These are phyloP conservation scores for Thalassoma bifasciatum DNA, from an alignment of 2,113 vertebrate species.

Conservation along the genomic window DNA sequence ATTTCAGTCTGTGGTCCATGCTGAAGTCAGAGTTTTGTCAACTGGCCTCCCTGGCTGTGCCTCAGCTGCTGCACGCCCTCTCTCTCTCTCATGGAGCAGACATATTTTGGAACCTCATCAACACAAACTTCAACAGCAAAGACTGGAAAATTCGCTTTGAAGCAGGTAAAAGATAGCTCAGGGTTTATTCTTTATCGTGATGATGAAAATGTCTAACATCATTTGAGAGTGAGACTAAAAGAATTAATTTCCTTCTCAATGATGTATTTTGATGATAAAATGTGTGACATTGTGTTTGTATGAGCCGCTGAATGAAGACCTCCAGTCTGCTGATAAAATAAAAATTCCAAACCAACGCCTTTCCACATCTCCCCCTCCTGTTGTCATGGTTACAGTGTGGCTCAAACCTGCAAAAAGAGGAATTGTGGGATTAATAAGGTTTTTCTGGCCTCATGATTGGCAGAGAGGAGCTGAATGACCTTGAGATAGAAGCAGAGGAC, in stretches of 20 bases:
- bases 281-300: neutral
- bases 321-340: conserved; percentile 41
- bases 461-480: conserved; percentile 59
- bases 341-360: conserved; percentile 39
- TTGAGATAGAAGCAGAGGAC: conserved; percentile 63
- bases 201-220: no score
- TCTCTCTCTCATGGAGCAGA: conserved; percentile 95
- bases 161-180: conserved; percentile 87
- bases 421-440: conserved; percentile 68
- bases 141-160: conserved; percentile 99
- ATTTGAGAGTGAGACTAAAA: no score
- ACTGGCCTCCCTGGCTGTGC: conserved; percentile 93
- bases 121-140: conserved; percentile 96
- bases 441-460: conserved; percentile 62
- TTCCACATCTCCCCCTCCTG: conserved; percentile 47
- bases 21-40: conserved; percentile 97
- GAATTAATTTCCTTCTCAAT: neutral
- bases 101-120: conserved; percentile 98
- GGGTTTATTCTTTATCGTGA: neutral
- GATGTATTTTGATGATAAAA: neutral
- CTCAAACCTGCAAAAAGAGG: conserved; percentile 53
- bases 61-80: conserved; percentile 95
- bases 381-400: conserved; percentile 75
- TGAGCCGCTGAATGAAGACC: conserved; percentile 18
- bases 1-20: conserved; percentile 93